These are phyloP conservation scores for Aspidoscelis tigris DNA, from an alignment of 2,113 vertebrate species.

Conservation along the genomic window DNA sequence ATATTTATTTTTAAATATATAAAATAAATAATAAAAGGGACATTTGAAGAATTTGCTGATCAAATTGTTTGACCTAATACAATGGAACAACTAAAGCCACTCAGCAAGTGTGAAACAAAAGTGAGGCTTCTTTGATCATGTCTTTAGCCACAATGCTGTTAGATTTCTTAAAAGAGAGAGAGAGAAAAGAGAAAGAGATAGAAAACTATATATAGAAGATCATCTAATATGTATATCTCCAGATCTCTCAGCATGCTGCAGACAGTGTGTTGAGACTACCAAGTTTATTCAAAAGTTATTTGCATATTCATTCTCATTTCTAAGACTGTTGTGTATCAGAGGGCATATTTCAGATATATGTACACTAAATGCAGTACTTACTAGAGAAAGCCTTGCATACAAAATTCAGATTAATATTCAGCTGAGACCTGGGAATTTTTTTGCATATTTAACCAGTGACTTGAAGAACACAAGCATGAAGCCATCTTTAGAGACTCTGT, in stretches of 20 bases:
- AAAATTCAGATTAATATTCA: slow-evolving; percentile 11
- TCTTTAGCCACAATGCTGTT: not conserved
- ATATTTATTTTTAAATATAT: too few relatives aligned
- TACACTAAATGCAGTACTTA: not conserved
- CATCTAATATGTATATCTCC: not conserved
- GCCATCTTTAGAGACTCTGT: not conserved
- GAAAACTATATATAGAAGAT: too few relatives aligned
- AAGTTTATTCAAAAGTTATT: slow-evolving; percentile 35
- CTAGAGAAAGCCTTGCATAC: slow-evolving; percentile 11
- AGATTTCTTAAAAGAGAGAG: not conserved
- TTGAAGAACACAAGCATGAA: not conserved
- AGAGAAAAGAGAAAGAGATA: not conserved
- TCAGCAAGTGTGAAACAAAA: not conserved
- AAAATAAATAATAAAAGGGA: too few relatives aligned
- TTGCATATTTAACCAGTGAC: slow-evolving; percentile 19
- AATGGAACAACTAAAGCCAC: too few relatives aligned
- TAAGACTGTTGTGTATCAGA: slow-evolving; percentile 1
- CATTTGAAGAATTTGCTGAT: not conserved
- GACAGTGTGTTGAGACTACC: not conserved
- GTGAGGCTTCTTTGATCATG: not conserved
- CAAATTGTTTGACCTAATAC: too few relatives aligned
- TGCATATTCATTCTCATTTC: slow-evolving; percentile 3
- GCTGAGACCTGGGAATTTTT: not conserved
- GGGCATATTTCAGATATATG: not conserved
- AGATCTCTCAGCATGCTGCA: not conserved